Conservation (phyloP, 1,140 invertebrate species). For the Drosophila albomicans region DNA sequence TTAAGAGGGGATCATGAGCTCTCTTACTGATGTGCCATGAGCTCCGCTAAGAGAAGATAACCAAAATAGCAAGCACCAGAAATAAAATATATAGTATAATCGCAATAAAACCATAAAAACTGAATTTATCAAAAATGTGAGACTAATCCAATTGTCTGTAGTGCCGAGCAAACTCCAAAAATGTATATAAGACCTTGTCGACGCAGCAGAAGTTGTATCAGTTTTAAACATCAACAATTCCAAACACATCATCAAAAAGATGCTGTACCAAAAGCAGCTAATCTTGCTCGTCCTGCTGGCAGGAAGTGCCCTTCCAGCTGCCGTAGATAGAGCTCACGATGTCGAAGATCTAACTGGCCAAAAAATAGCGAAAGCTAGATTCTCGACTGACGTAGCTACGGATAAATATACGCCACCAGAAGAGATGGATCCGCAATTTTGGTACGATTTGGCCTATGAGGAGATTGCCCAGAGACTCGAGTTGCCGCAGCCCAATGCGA, state of each 20-base stretch:
- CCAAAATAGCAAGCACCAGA: conserved; percentile 8
- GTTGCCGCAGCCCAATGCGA: conserved; percentile 33
- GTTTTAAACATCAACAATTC: conserved; percentile 3
- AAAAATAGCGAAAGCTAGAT: background rate
- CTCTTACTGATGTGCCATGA: conserved; percentile 16
- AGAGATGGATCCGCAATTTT: conserved; percentile 66
- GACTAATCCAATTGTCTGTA: conserved; percentile 2
- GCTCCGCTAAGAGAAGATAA: conserved; percentile 10
- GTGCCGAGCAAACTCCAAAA: background rate
- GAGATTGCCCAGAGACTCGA: conserved; percentile 55
- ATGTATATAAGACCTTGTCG: conserved; percentile 30
- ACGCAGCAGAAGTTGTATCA: conserved; percentile 4
- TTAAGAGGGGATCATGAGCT: background rate
- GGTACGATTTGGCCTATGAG: conserved; percentile 63
- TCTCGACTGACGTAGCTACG: conserved; percentile 9
- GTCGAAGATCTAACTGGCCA: conserved; percentile 16
- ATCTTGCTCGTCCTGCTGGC: conserved; percentile 6
- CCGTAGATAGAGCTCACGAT: conserved; percentile 9
- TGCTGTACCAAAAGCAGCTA: conserved; percentile 17
- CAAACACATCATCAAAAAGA: background rate
- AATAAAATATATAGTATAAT: background rate
- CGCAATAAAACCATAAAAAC: conserved; percentile 26
- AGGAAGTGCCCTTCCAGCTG: background rate
- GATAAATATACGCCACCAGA: conserved; percentile 52
- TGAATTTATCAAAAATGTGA: conserved; percentile 28